phyloP scores from a whole-genome alignment of 2,888 invertebrate species.

The Dione juno region DNA sequence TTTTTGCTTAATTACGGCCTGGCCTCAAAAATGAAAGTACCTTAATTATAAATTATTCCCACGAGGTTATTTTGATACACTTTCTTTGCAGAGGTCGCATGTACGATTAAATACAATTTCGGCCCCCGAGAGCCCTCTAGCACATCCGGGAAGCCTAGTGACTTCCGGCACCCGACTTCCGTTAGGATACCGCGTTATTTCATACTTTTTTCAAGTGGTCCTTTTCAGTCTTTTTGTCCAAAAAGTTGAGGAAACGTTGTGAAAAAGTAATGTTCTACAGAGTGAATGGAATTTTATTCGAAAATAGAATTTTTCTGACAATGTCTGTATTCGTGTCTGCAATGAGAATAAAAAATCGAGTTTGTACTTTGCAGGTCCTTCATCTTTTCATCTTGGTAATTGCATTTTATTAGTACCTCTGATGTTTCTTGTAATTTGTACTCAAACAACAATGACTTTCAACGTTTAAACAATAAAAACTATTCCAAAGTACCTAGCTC shows the following conservation, averaged over 20 bases:
- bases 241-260: constrained; percentile 59
- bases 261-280: constrained; percentile 54
- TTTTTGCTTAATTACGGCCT: constrained; percentile 40
- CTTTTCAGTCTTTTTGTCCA: constrained; percentile 68
- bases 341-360: constrained; percentile 33
- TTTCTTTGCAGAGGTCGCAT: constrained; percentile 57
- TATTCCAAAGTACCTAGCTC: not conserved
- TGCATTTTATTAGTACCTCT: not conserved
- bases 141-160: constrained; percentile 78
- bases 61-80: constrained; percentile 42
- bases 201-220: constrained; percentile 71
- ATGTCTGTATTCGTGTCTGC: constrained; percentile 30
- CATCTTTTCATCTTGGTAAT: constrained; percentile 20
- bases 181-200: constrained; percentile 74
- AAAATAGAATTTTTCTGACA: constrained; percentile 44
- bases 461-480: not conserved
- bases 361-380: constrained; percentile 27
- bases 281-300: constrained; percentile 46
- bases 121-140: constrained; percentile 71
- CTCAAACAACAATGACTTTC: not conserved
- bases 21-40: constrained; percentile 49
- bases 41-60: constrained; percentile 62
- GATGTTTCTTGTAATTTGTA: not conserved
- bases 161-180: constrained; percentile 77
- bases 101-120: constrained; percentile 78